Evolutionary conservation across 2,113 vertebrate genomes (phyloP).

Genomic region (Coreoperca whiteheadi): DNA sequence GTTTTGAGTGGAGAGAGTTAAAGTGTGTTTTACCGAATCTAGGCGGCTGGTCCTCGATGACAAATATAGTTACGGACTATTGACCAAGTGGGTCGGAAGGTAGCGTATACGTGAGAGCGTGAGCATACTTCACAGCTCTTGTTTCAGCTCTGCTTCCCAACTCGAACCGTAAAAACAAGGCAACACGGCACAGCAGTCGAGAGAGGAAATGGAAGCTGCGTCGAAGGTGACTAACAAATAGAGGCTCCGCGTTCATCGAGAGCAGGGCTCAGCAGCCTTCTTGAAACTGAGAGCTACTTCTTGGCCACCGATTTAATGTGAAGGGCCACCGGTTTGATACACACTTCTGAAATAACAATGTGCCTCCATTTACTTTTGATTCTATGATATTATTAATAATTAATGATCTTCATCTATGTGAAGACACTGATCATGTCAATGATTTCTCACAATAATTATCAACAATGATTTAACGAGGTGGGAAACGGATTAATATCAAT

Average conservation of each 20-base stretch:
- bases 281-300: no score
- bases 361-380: no score
- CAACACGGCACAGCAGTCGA: not conserved
- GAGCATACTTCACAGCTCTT: not conserved
- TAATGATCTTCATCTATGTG: no score
- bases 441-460: no score
- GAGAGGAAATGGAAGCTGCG: not conserved
- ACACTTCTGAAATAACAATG: no score
- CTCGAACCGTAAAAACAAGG: not conserved
- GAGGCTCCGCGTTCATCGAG: not conserved
- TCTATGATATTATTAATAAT: no score
- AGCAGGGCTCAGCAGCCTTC: no score
- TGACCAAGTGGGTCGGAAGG: not conserved
- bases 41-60: slow-evolving; percentile 3
- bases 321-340: no score
- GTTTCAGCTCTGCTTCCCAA: not conserved
- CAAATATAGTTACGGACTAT: slow-evolving; percentile 7
- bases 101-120: not conserved
- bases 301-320: no score
- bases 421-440: no score
- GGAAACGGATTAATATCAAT: no score
- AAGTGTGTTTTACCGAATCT: not conserved
- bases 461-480: no score
- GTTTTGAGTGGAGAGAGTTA: not conserved
- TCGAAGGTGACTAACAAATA: not conserved